Conservation (phyloP, 2,113 vertebrate genomes). For the Machaerirhynchus nigripectus region DNA sequence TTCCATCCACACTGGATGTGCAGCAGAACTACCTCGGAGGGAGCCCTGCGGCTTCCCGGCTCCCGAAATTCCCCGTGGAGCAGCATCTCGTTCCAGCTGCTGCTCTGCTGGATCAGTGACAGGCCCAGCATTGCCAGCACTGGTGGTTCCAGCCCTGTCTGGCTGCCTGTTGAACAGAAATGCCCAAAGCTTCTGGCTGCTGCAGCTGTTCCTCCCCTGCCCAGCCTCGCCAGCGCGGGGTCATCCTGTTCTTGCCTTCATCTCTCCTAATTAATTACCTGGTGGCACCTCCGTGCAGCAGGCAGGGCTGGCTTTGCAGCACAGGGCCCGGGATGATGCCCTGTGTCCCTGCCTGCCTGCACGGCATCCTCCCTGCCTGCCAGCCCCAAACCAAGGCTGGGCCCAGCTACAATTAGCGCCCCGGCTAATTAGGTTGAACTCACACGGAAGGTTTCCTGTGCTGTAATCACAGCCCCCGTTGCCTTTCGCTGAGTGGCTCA, state of each 20-base stretch:
- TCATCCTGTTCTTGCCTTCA: neutral
- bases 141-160: neutral
- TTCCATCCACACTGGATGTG: accelerated
- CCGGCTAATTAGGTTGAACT: constrained; percentile 15
- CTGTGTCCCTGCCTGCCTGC: neutral
- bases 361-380: neutral
- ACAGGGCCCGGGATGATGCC: neutral
- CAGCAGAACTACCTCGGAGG: neutral
- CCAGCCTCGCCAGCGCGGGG: neutral
- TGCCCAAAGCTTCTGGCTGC: neutral
- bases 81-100: neutral
- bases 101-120: neutral
- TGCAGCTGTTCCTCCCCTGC: neutral
- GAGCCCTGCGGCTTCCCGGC: neutral
- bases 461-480: constrained; percentile 15
- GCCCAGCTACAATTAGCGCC: neutral
- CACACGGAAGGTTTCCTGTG: constrained; percentile 10
- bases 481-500: constrained; percentile 42
- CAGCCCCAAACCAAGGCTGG: neutral
- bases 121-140: neutral
- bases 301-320: neutral
- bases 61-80: neutral
- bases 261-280: constrained; percentile 17
- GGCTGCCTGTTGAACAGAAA: neutral
- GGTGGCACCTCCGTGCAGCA: neutral